Evolutionary conservation across 2,888 invertebrate species (phyloP).

Genomic region (Drosophila infuscata): DNA sequence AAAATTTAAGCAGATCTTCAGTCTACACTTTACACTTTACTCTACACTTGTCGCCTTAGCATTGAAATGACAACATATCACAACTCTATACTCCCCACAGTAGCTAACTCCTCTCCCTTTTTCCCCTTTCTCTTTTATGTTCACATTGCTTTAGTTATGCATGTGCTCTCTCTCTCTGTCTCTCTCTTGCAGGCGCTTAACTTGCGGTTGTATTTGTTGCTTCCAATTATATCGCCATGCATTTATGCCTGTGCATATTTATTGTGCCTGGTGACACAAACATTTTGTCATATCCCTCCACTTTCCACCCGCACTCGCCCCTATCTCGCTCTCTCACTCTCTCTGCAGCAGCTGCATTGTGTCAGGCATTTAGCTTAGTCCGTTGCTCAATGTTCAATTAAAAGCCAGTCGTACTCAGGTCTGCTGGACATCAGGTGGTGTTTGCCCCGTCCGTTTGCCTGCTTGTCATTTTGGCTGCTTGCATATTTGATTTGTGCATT

Average conservation of each 20-base stretch:
- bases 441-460: conserved; percentile 23
- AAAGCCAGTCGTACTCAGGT: conserved; percentile 53
- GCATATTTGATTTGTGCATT: conserved; percentile 80
- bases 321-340: background rate
- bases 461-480: conserved; percentile 68
- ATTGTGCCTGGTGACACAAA: conserved; percentile 58
- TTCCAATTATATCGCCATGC: conserved; percentile 71
- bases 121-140: background rate
- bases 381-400: conserved; percentile 68
- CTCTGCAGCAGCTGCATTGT: conserved; percentile 13
- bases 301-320: background rate
- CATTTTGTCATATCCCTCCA: conserved; percentile 10
- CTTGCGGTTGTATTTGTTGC: conserved; percentile 14
- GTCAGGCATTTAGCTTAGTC: conserved; percentile 43
- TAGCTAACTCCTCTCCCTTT: background rate
- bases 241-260: conserved; percentile 69
- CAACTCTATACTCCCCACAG: background rate
- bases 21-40: background rate
- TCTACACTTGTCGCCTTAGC: background rate
- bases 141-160: background rate
- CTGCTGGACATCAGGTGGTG: conserved; percentile 67
- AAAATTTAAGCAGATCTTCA: conserved; percentile 15
- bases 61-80: background rate
- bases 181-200: background rate
- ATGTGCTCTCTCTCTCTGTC: background rate